Evolutionary conservation across 1,140 invertebrate species (phyloP).

Genomic region (Cydia fagiglandana): DNA sequence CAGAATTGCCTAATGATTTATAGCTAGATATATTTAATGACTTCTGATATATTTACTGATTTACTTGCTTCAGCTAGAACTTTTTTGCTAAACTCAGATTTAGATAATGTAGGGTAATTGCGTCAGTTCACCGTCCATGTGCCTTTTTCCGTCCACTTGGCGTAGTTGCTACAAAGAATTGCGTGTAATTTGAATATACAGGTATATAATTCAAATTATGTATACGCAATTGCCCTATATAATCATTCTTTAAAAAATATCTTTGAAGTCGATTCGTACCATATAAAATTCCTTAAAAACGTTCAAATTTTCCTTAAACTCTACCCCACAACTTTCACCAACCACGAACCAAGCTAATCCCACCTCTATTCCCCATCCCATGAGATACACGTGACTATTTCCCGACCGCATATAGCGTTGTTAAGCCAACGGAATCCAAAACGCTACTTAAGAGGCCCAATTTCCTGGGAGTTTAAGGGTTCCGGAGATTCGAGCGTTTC

Average conservation of each 20-base stretch:
- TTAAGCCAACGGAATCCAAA: not conserved
- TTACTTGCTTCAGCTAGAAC: no score
- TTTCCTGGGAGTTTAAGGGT: not conserved
- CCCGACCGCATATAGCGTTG: not conserved
- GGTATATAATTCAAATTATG: no score
- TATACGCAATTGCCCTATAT: no score
- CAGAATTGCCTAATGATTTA: no score
- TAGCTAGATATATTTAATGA: no score
- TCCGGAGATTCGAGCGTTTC: not conserved
- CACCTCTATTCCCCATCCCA: not conserved
- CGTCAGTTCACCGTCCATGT: no score
- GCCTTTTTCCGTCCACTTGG: no score
- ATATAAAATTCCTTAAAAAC: not conserved
- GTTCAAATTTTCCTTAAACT: slow-evolving; percentile 7
- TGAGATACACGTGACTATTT: slow-evolving; percentile 4
- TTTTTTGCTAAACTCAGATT: no score
- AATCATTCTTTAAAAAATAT: not conserved
- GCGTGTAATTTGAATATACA: no score
- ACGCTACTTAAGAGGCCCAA: not conserved
- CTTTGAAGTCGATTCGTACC: not conserved
- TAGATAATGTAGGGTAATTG: no score
- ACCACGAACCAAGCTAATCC: not conserved
- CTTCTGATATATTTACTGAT: no score
- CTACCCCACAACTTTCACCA: not conserved
- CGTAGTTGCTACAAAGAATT: no score